Base-by-base conservation (phyloP, 2,797 vertebrate genomes). In the Dipus sagitta region DNA sequence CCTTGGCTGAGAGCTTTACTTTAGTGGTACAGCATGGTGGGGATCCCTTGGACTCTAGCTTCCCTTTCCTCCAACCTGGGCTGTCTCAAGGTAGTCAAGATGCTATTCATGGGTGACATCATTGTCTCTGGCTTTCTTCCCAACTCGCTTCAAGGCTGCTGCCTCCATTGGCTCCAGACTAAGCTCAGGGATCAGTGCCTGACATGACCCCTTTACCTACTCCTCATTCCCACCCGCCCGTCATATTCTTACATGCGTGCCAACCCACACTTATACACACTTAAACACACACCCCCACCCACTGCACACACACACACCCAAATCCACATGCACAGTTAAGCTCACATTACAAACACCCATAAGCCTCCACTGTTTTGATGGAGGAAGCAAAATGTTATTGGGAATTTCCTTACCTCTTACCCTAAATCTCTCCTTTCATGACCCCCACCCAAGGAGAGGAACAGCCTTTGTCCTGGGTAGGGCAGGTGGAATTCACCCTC, bases 391-490 rank as follows among this genome's bases (percentile, higher is more conserved):
- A 1, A 92, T 14, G 65, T 47, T 62, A 42, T 68, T 68, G 32
- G 62, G n/a, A 54, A 34, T 38, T 71, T 82, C 62, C 71, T 86
- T n/a, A 58, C 11, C 21, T 93, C 32, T 76, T 3, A 47, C 26
- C 11, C 3, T 7, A 58, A 28, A 58, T 34, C 58, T 91, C n/a
- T 47, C 84, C 30, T 2, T 86, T 65, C 23, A 2, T 26, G 13
- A 68, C 26, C 21, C n/a, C 28, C 20, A n/a, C 75, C 30, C 54
- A 78, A 21, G 58, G 30, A 67, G 54, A 54, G 26, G n/a, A 24
- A 17, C 6, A 30, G 47, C 80, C 34, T 77, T 91, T 92, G 93
- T 78, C 67, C 71, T 26, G 77, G 95, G 72, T 23, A 71, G 71
- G 74, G 83, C 58, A 72, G 47, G 20, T 90, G 52, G 32, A 68